Evolutionary conservation across 1,140 invertebrate species (phyloP).

Genomic region (Drosophila hydei): DNA sequence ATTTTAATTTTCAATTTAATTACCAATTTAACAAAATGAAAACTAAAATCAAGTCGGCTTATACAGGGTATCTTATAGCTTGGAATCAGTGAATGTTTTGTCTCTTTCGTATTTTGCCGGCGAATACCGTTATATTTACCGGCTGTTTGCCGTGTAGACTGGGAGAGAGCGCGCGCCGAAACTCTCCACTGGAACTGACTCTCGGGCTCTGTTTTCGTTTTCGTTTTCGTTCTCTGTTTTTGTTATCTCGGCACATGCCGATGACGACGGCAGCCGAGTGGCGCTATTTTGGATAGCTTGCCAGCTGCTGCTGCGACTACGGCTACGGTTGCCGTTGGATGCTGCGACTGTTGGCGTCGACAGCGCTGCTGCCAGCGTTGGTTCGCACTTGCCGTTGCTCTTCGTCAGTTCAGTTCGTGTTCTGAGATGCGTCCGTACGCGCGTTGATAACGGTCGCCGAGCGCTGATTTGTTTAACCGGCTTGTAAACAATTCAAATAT

Average conservation of each 20-base stretch:
- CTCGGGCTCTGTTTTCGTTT: constrained; percentile 35
- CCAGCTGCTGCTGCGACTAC: constrained; percentile 46
- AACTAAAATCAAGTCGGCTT: neutral
- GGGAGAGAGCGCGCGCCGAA: constrained; percentile 28
- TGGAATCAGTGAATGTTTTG: neutral
- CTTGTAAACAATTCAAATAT: constrained; percentile 28
- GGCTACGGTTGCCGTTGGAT: constrained; percentile 16
- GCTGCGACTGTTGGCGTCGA: constrained; percentile 19
- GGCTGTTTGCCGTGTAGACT: constrained; percentile 55
- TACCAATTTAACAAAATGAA: no score
- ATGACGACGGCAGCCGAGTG: constrained; percentile 46
- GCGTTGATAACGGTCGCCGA: constrained; percentile 66
- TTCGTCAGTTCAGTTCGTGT: constrained; percentile 80
- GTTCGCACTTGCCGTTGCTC: constrained; percentile 52
- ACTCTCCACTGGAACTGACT: constrained; percentile 43
- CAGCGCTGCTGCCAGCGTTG: constrained; percentile 46
- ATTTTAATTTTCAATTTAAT: no score
- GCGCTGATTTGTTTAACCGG: constrained; percentile 49
- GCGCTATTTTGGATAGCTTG: constrained; percentile 66
- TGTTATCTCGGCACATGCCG: constrained; percentile 70
- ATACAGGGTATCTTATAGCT: constrained; percentile 9
- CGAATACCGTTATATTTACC: constrained; percentile 55
- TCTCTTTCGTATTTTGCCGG: constrained; percentile 58
- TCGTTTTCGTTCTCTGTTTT: constrained; percentile 73
- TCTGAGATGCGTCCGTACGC: constrained; percentile 81